Evolutionary conservation across 2,113 vertebrate species (phyloP), one percentile per base, ranked within the genome.

Genomic region (Edolisoma coerulescens): DNA sequence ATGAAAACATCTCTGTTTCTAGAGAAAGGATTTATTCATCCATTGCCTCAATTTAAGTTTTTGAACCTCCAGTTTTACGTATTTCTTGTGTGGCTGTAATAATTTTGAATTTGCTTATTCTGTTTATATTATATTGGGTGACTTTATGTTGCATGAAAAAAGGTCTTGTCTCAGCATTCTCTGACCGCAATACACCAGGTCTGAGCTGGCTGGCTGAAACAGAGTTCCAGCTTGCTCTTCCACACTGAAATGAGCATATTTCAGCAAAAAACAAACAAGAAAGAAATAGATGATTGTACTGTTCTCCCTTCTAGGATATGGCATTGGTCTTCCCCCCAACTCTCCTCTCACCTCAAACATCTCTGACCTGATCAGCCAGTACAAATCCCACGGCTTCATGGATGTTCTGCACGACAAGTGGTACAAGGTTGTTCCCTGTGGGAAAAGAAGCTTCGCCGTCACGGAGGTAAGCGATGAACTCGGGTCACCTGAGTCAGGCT

Each of bases 341-440:
- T 99, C 99, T 82, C 98, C 98, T 0, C 97, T 99, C 90, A 99
- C 99, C 68, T 99, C 99, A 95, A 99, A 99, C 92, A 98, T 99
- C 97, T 99, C 99, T 0, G 99, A 99, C 93, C 97, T 99, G 60
- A 99, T 99, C 92, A 99, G 99, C 96, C 99, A 99, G 75, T 99
- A 99, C 98, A 99, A 99, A 98, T 99, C 99, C 8, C 99, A 99
- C 0, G 99, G 99, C 68, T 99, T 99, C 97, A 99, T 99, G 99
- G 99, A 99, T 95, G 98, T 98, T 97, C 98, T 99, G 37, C 99
- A 99, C 6, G 99, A 99, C 98, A 99, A 99, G 95, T 99, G 99
- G 99, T 99, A 99, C 98, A 99, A 99, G 94, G 98, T 99, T 44
- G 99, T 99, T 69, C 99, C 99, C 9, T 99, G 99, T 49, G 99